Evolutionary conservation across 1,140 invertebrate species (phyloP), one percentile per base, ranked within the genome.

Genomic region (Paracyclopina nana): DNA sequence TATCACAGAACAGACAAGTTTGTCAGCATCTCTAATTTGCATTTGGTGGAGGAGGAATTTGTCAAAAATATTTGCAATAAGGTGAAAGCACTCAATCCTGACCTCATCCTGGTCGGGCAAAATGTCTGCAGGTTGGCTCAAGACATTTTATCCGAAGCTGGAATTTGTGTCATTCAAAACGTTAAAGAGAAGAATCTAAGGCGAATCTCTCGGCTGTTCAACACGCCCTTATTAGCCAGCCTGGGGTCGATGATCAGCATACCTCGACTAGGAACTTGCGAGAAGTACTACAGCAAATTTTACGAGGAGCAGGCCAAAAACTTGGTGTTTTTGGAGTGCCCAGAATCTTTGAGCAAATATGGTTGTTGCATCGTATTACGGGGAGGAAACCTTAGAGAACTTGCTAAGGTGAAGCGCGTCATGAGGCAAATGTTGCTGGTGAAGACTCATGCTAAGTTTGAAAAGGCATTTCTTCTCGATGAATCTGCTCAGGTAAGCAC

Each of bases 291-390:
- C 57, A 70, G 91, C 3, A 70, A 79, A n/a, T n/a, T n/a, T n/a
- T n/a, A n/a, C n/a, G n/a, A n/a, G n/a, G n/a, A n/a, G n/a, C n/a
- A n/a, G n/a, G n/a, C n/a, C n/a, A n/a, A n/a, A n/a, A n/a, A n/a
- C n/a, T n/a, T n/a, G n/a, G n/a, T n/a, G n/a, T n/a, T n/a, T n/a
- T n/a, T n/a, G n/a, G n/a, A n/a, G n/a, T n/a, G n/a, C n/a, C n/a
- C n/a, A n/a, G n/a, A n/a, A n/a, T n/a, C n/a, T n/a, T n/a, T n/a
- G 60, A 53, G 80, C 1, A 74, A 85, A 57, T 68, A 91, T 1
- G 88, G 88, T 0, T 87, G 83, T 58, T 90, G 88, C 1, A 78
- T 97, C 26, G 61, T 94, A 6, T 61, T 98, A 1, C 72, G 86
- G 27, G 91, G 91, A 0, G 79, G 73, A 3, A 71, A 73, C 0